Evolutionary conservation across 1,140 invertebrate genomes (phyloP), one percentile per base, ranked within the genome.

Genomic region (Daktulosphaira vitifoliae): DNA sequence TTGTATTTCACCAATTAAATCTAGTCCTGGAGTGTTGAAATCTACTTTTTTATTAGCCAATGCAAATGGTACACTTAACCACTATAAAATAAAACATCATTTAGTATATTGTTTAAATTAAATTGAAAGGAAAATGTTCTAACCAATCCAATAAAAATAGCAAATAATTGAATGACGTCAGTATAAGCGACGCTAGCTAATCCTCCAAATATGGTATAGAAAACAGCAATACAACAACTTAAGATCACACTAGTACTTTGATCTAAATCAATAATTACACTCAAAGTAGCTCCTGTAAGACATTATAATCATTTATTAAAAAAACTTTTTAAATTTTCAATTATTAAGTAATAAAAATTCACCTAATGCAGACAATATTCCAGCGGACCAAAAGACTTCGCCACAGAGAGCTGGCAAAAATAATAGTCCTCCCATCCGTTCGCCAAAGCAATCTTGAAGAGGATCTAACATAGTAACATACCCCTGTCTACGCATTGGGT

Each of bases 401-500:
- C 96, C 96, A 68, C 94, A 89, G 1, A 99, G 82, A 1, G 96
- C 96, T 26, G 96, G 96, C 70, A 99, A 79, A 75, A 97, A 98
- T 49, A 99, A 80, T 20, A 98, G 77, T 0, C 94, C 96, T 23
- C 96, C 95, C 91, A 98, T 98, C 67, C 94, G 81, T 73, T 92
- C 88, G 9, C 96, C 96, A 75, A 96, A 98, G 22, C 88, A 87
- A 71, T 93, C 89, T 78, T 96, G 92, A 70, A 99, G 86, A 1
- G 96, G 96, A 79, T 99, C 96, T 77, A 99, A 76, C 96, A 99
- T 98, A 8, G 96, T 99, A 44, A 98, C 87, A 78, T 98, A 98
- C 54, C 94, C 95, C 76, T 96, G 89, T 75, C 90, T 83, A 69
- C 96, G 80, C 96, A 99, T 99, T 70, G 91, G 90, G 75, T 92